Base-by-base conservation (phyloP, 1,140 invertebrate species). In the Cotesia vestalis region DNA sequence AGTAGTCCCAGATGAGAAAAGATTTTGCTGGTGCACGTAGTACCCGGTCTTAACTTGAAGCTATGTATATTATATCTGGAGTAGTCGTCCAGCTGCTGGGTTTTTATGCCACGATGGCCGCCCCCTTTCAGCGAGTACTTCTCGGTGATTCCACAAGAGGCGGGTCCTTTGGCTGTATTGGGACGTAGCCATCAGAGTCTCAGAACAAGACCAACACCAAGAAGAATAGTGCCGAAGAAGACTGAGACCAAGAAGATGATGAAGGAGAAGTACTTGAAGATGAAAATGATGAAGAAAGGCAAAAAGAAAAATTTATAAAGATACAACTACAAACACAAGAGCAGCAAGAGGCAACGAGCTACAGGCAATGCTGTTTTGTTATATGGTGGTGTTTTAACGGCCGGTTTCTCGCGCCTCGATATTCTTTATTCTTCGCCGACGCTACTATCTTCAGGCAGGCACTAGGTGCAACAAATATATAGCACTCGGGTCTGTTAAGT, bases 381-480 rank as follows among this genome's bases (percentile, higher is more conserved):
- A 53, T 60, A 69, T 72, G 63, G 72, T 71, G 66, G 72, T 69
- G 72, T 73, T 74, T 76, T 76, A 76, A 76, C 75, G 75, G 75
- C 67, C 71, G 64, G 72, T 72, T 76, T 76, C 75, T 71, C 75
- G 75, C 72, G 72, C 71, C 63, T 66, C 66, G 61, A 75, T 66
- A 57, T 70, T 69, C 74, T 77, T 77, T 77, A 72, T 77, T 75
- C 73, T 77, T 77, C 67, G 71, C 74, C 72, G 76, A 77, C 76
- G 76, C 74, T 75, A 77, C 76, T 71, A 75, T 74, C 71, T 71
- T 71, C 66, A 46, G 11, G 40, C 35, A 71, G 59, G n/a, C 62
- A 62, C 61, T 34, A 52, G 27, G 61, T 14, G 20, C 12, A 27
- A 35, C 61, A 36, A 20, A 51, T 67, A 57, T 5, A 14, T 67